Evolutionary conservation across 2,888 invertebrate species (phyloP).

Genomic region (Euproctis similis): DNA sequence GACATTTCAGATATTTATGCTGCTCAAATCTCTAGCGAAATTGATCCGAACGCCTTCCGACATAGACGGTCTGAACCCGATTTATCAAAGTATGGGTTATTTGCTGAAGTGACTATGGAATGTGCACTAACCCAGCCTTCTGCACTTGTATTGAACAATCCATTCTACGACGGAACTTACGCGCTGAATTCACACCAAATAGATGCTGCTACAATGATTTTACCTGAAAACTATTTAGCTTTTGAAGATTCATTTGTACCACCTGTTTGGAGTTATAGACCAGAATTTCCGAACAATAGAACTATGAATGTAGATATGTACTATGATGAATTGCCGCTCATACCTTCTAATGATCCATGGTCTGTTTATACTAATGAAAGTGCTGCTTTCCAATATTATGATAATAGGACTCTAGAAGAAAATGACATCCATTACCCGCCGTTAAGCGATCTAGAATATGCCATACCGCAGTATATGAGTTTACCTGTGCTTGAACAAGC

Average conservation of each 20-base stretch:
- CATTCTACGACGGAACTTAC: constrained; percentile 66
- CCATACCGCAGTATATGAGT: constrained; percentile 62
- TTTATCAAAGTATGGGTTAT: constrained; percentile 59
- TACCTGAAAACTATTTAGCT: constrained; percentile 70
- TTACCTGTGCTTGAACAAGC: constrained; percentile 52
- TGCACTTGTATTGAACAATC: constrained; percentile 66
- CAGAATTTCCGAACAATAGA: constrained; percentile 44
- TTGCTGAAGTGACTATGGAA: constrained; percentile 54
- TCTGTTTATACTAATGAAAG: constrained; percentile 51
- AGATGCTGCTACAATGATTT: constrained; percentile 49
- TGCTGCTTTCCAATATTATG: constrained; percentile 52
- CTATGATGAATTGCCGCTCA: constrained; percentile 56
- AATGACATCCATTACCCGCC: constrained; percentile 58
- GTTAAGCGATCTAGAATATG: constrained; percentile 61
- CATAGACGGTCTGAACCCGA: constrained; percentile 64
- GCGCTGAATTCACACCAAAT: constrained; percentile 47
- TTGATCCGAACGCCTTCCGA: constrained; percentile 37
- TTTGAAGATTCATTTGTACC: constrained; percentile 72
- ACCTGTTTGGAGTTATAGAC: constrained; percentile 54
- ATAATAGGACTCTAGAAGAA: constrained; percentile 43
- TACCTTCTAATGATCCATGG: constrained; percentile 67
- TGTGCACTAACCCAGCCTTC: constrained; percentile 46
- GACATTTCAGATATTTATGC: constrained; percentile 59
- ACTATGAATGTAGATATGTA: constrained; percentile 48
- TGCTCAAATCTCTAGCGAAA: constrained; percentile 37